Evolutionary conservation across 30 jellyfish, hydroid and myxozoan species (phyloP).

Genomic region (Aurelia sp.): DNA sequence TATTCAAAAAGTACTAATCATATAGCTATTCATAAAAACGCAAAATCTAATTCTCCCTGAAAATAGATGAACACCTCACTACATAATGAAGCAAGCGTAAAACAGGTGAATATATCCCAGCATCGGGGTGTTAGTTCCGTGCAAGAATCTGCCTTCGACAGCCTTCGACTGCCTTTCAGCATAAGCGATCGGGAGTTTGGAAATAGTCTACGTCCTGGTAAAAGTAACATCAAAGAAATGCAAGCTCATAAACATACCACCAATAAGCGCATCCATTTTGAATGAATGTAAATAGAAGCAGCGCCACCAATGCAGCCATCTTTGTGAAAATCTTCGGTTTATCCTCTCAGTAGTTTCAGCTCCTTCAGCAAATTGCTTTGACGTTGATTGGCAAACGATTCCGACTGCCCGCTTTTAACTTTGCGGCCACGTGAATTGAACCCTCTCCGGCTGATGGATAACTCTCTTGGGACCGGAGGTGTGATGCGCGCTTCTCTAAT

Average conservation of each 20-base stretch:
- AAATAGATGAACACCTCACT: too few relatives aligned
- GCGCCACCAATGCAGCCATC: constrained; percentile 8
- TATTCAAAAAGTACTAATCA: too few relatives aligned
- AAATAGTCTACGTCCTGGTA: too few relatives aligned
- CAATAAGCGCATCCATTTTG: constrained; percentile 45
- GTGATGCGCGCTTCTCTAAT: constrained; percentile 21
- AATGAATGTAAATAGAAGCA: constrained; percentile 6
- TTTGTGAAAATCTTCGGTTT: background rate
- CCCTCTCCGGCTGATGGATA: constrained; percentile 27
- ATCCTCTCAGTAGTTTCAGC: background rate
- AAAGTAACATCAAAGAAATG: background rate
- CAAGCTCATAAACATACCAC: constrained; percentile 42
- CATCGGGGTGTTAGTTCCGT: too few relatives aligned
- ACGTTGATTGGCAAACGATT: constrained; percentile 15
- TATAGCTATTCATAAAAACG: too few relatives aligned
- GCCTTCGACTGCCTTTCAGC: too few relatives aligned
- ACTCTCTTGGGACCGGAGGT: constrained; percentile 45
- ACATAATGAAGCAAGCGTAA: too few relatives aligned
- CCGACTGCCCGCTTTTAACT: constrained; percentile 35
- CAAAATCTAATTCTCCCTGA: too few relatives aligned
- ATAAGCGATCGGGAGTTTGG: too few relatives aligned
- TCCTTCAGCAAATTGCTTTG: constrained; percentile 11
- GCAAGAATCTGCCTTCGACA: too few relatives aligned
- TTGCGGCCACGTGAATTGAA: constrained; percentile 9
- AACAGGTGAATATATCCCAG: too few relatives aligned